These are phyloP conservation scores for Dysmachus trigonus DNA, from an alignment of 2,888 invertebrate genomes.

Conservation along the genomic window DNA sequence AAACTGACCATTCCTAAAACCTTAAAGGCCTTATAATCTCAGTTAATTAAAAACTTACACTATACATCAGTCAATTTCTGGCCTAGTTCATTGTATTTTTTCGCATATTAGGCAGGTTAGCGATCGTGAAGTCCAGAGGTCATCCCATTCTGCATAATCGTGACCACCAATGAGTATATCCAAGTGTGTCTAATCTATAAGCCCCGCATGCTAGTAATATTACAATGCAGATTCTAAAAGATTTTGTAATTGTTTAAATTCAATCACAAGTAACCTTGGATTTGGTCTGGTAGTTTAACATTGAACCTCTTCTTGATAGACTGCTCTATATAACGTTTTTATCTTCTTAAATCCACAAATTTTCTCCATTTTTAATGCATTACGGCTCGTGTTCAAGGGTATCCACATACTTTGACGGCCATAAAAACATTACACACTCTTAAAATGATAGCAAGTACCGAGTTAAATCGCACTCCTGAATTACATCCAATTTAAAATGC, in stretches of 20 bases:
- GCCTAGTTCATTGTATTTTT: not conserved
- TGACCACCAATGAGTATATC: not conserved
- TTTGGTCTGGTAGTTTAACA: not conserved
- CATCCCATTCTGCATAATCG: not conserved
- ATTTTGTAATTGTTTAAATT: not conserved
- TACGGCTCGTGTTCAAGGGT: not conserved
- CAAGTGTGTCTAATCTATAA: not conserved
- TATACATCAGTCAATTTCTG: not conserved
- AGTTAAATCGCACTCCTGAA: not conserved
- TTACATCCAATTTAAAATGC: not conserved
- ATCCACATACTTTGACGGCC: not conserved
- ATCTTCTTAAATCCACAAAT: not conserved
- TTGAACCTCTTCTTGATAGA: not conserved
- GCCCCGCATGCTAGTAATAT: not conserved
- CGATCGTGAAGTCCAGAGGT: not conserved
- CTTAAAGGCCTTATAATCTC: not conserved
- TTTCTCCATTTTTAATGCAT: not conserved
- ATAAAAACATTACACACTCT: not conserved
- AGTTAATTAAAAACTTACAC: not conserved
- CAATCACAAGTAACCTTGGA: not conserved
- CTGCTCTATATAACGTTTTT: not conserved
- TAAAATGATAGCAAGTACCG: not conserved
- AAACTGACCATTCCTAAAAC: not conserved
- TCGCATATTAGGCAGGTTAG: not conserved
- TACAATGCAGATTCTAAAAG: not conserved